Evolutionary conservation across 2,888 invertebrate genomes (phyloP), one percentile per base, ranked within the genome.

Genomic region (Lasioglossum pauxillum): DNA sequence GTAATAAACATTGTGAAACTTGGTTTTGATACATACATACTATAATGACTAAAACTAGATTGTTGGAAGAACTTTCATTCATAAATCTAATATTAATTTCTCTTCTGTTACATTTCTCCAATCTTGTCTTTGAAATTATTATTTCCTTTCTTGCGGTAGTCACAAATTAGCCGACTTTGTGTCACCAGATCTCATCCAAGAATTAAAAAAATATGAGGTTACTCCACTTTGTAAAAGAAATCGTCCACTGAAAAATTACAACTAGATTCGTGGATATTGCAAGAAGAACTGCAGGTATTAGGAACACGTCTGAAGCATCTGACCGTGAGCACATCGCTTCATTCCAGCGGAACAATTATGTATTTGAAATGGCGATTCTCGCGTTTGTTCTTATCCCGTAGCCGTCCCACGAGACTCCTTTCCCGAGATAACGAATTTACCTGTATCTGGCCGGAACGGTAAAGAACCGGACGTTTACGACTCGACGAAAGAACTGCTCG

Each of bases 391-490:
- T 64, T 31, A 31, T 64, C 27, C 60, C 5, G 14, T 2, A 12
- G 5, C 16, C 27, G 27, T 64, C 60, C 60, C 60, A 5, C 60
- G 60, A 14, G 27, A 16, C 60, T 64, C 60, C 57, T 27, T 64
- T 16, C 14, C n/a, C 64, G 27, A 31, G 64, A 64, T 64, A 31
- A 64, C 64, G 31, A 64, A 64, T 64, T 64, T 64, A 64, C 64
- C 64, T 64, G 31, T 64, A 64, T 64, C 64, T 31, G 31, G 7
- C 3, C 35, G 67, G 35, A 67, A 67, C 67, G 35, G 35, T 35
- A 23, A 67, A 67, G 35, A 67, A 35, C 67, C 31, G 35, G 67
- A 67, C 67, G 67, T 67, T 67, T 67, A 67, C 67, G 67, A 35
- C 35, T 35, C 67, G 67, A 19, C 35, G 35, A 67, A 67, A 67